Percentiles rank a stretch among this genome's conserved stretches.
Conservation (phyloP, 2,797 vertebrate species). For the Melanogrammus aeglefinus region DNA sequence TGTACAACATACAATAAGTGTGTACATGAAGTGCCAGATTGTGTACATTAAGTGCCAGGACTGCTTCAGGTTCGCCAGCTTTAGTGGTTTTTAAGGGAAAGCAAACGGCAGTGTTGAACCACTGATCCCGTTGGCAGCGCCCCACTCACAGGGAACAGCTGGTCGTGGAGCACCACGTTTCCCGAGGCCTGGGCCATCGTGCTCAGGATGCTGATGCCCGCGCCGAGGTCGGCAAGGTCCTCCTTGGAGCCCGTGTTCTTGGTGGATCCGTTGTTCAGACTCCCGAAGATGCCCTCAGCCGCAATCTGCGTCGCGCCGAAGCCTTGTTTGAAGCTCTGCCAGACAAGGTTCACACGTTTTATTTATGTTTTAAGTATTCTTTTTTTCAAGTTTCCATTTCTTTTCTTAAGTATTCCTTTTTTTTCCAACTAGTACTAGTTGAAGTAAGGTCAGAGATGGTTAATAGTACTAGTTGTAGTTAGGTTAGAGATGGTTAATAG, state of each 20-base stretch:
- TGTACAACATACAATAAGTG: too few species aligned
- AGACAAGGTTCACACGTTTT: background rate
- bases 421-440: background rate
- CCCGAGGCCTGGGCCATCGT: conserved; percentile 44
- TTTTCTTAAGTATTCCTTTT: too few species aligned
- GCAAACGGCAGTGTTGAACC: background rate
- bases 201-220: conserved; percentile 54
- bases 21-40: too few species aligned
- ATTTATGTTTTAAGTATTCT: background rate
- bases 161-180: background rate
- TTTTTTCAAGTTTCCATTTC: too few species aligned
- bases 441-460: background rate
- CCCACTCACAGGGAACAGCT: conserved; percentile 55
- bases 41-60: too few species aligned
- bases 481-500: too few species aligned
- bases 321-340: conserved; percentile 63
- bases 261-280: conserved; percentile 52
- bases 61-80: too few species aligned
- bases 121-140: background rate
- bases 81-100: background rate
- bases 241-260: background rate
- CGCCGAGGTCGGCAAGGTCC: conserved; percentile 43
- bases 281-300: conserved; percentile 59
- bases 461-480: too few species aligned
- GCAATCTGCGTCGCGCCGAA: conserved; percentile 49